Percentiles rank a stretch among this genome's conserved stretches.
Conservation (phyloP, 1,140 invertebrate species). For the Tetramorium simillimum region DNA sequence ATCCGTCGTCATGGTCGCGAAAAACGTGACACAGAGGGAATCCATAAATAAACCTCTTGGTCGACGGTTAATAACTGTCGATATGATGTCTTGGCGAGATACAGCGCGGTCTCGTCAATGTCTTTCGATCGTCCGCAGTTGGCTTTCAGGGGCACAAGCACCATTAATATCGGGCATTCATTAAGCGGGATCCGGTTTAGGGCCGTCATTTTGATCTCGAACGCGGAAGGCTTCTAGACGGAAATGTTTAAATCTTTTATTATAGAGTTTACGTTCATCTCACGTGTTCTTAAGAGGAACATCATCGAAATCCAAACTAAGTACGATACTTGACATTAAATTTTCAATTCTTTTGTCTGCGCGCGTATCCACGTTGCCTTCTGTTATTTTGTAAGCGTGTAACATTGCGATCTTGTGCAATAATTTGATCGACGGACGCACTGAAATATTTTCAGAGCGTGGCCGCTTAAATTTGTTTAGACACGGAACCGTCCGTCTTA, state of each 20-base stretch:
- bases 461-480: conserved; percentile 25
- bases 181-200: background rate
- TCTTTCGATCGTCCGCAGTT: background rate
- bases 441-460: background rate
- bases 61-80: conserved; percentile 42
- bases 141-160: conserved; percentile 11
- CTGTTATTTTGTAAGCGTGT: background rate
- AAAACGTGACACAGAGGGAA: background rate
- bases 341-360: background rate
- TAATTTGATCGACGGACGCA: background rate
- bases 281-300: background rate
- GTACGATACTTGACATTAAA: background rate
- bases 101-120: background rate
- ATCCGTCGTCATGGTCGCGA: conserved; percentile 19
- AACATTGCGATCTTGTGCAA: background rate
- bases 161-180: background rate
- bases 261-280: background rate
- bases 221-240: background rate
- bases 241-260: background rate
- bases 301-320: background rate
- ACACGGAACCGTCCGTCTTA: background rate
- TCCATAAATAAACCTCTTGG: conserved; percentile 50
- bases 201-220: background rate
- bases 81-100: conserved; percentile 41
- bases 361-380: background rate